Conservation (phyloP, 30 jellyfish, hydroid and myxozoan genomes). For the Aurelia sp. region DNA sequence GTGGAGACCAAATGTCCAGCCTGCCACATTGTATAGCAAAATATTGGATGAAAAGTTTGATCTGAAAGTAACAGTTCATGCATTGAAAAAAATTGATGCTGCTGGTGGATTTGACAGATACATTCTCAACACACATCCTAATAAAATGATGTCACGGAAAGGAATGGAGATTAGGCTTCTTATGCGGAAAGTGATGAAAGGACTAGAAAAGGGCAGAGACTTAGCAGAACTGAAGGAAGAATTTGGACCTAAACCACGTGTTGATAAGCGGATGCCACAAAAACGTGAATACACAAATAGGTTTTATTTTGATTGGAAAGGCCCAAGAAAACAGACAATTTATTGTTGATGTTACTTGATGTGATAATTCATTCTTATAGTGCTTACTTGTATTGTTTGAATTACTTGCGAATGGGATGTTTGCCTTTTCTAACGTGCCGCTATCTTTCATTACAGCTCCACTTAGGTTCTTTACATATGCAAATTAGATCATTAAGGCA, state of each 20-base stretch:
- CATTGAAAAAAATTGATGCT: conserved; percentile 72
- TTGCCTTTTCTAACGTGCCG: no score
- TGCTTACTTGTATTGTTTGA: background rate
- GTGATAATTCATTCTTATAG: background rate
- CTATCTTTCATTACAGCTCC: no score
- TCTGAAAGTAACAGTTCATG: conserved; percentile 62
- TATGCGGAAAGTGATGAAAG: conserved; percentile 79
- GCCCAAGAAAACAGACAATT: conserved; percentile 78
- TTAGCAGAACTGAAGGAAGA: conserved; percentile 73
- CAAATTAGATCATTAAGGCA: no score
- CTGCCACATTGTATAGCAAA: conserved; percentile 65
- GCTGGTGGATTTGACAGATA: conserved; percentile 94
- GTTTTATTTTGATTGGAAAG: conserved; percentile 84
- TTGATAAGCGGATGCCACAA: conserved; percentile 34
- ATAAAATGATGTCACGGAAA: conserved; percentile 54
- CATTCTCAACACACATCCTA: conserved; percentile 80
- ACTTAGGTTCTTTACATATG: no score
- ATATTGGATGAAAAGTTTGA: conserved; percentile 63
- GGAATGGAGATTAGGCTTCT: conserved; percentile 70
- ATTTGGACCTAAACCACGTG: conserved; percentile 64
- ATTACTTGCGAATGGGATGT: conserved; percentile 1
- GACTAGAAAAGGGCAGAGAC: conserved; percentile 60
- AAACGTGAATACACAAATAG: conserved; percentile 71
- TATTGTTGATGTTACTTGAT: conserved; percentile 43
- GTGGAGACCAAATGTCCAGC: conserved; percentile 88